Evolutionary conservation across 1,140 invertebrate species (phyloP).

Genomic region (Helicorthomorpha holstii): DNA sequence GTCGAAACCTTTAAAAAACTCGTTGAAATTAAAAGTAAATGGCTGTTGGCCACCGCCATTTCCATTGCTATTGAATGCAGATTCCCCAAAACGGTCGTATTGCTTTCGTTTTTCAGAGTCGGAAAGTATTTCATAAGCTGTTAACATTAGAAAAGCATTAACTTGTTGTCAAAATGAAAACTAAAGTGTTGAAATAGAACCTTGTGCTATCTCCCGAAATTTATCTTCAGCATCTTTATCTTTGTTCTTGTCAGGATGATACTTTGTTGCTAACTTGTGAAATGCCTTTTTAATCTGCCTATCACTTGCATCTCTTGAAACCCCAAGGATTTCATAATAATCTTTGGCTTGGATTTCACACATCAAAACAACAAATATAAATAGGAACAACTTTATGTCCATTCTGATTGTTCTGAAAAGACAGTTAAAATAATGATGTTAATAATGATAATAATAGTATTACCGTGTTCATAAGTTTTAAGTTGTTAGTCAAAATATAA

Average conservation of each 20-base stretch:
- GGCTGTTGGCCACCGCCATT: slow-evolving; percentile 7
- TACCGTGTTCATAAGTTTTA: no score
- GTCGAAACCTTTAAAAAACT: slow-evolving; percentile 23
- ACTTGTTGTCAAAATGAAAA: slow-evolving; percentile 3
- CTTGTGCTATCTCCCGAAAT: slow-evolving; percentile 27
- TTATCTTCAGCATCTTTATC: slow-evolving; percentile 24
- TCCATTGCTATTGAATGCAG: slow-evolving; percentile 10
- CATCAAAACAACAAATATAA: no score
- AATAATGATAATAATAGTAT: no score
- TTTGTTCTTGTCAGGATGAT: slow-evolving; percentile 32
- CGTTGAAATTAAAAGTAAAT: slow-evolving; percentile 19
- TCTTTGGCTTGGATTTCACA: slow-evolving; percentile 11
- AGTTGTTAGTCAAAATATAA: no score
- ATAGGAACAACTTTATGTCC: no score
- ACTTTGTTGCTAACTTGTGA: slow-evolving; percentile 32
- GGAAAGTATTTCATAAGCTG: slow-evolving; percentile 27
- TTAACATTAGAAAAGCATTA: neutral
- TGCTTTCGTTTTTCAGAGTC: slow-evolving; percentile 21
- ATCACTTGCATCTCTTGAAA: slow-evolving; percentile 23
- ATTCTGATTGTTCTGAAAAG: no score
- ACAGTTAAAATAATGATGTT: no score
- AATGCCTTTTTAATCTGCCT: slow-evolving; percentile 36
- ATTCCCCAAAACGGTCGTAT: slow-evolving; percentile 22
- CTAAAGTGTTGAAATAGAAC: slow-evolving; percentile 11
- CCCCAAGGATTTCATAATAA: slow-evolving; percentile 27